These are phyloP conservation scores for Poecilobothrus nobilitatus DNA, from an alignment of 2,888 invertebrate species.

Conservation along the genomic window DNA sequence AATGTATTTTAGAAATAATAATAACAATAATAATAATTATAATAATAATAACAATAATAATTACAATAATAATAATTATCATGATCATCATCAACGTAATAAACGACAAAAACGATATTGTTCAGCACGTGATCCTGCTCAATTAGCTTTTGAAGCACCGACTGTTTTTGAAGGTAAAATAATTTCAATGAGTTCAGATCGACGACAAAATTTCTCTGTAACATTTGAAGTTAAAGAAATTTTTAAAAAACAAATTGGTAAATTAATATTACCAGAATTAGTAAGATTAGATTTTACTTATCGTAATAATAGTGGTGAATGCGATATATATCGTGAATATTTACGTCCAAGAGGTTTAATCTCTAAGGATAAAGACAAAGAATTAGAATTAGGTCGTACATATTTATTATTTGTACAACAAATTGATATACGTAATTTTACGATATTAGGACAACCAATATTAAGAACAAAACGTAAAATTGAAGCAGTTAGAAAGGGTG, in stretches of 20 bases:
- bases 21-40: conserved; percentile 18
- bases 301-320: conserved; percentile 39
- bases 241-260: conserved; percentile 51
- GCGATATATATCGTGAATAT: conserved; percentile 43
- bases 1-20: conserved; percentile 16
- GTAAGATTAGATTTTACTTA: conserved; percentile 41
- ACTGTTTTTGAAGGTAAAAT: conserved; percentile 60
- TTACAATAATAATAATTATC: conserved; percentile 20
- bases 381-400: conserved; percentile 39
- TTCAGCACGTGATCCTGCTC: conserved; percentile 55
- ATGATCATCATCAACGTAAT: conserved; percentile 28
- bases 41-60: conserved; percentile 18
- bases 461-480: conserved; percentile 37
- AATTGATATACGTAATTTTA: conserved; percentile 41
- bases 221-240: conserved; percentile 57
- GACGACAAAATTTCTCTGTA: conserved; percentile 53
- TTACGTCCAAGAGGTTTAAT: conserved; percentile 38
- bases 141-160: conserved; percentile 56
- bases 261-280: conserved; percentile 33
- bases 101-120: conserved; percentile 45
- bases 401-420: conserved; percentile 44
- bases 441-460: conserved; percentile 43
- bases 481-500: conserved; percentile 39
- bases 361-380: conserved; percentile 30
- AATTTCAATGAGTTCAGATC: conserved; percentile 52